Base-by-base conservation (phyloP, 2,113 vertebrate species). In the Podilymbus podiceps region DNA sequence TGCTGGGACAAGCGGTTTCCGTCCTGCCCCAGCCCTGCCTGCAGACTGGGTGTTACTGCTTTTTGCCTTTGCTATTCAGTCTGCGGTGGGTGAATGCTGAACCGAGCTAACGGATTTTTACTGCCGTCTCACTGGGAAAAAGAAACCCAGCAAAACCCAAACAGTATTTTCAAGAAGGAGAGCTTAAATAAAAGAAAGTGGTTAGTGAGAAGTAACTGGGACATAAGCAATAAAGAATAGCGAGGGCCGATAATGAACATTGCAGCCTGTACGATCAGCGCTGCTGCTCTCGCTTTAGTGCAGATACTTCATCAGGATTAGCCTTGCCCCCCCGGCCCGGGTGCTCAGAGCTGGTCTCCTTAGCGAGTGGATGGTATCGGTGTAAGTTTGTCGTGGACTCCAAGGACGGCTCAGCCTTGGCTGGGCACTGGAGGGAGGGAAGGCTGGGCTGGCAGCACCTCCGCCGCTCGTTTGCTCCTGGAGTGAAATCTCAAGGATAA, bases 291-390 rank as follows among this genome's bases (percentile, higher is more conserved):
- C 9, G 18, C 59, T 75, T 44, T 72, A 38, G 38, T 15, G 76
- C 58, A 52, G 46, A 3, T 6, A 4, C 27, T n/a, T 8, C n/a
- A 4, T 0, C 1, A 7, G 27, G 58, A 6, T 38, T 4, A 30
- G 53, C 6, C 44, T 50, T 62, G 59, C n/a, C 11, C 30, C 33
- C 40, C 22, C 0, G 25, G 23, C 15, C 0, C 1, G 52, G 4
- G 6, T 38, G 38, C 38, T 38, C 38, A 38, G 38, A 38, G 38
- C 38, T 38, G 38, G n/a, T 63, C 33, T 74, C 46, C 30, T 38
- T 5, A 35, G 79, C 13, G 23, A 42, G 40, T 0, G 4, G 30
- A 1, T 1, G 2, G 11, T 59, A 30, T 38, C 3, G 5, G 15
- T 8, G n/a, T 3, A 3, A 8, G 44, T 30, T 35, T 6, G 11